These are phyloP conservation scores for Sphaeridia pumilis DNA, from an alignment of 2,888 invertebrate species.

Conservation along the genomic window DNA sequence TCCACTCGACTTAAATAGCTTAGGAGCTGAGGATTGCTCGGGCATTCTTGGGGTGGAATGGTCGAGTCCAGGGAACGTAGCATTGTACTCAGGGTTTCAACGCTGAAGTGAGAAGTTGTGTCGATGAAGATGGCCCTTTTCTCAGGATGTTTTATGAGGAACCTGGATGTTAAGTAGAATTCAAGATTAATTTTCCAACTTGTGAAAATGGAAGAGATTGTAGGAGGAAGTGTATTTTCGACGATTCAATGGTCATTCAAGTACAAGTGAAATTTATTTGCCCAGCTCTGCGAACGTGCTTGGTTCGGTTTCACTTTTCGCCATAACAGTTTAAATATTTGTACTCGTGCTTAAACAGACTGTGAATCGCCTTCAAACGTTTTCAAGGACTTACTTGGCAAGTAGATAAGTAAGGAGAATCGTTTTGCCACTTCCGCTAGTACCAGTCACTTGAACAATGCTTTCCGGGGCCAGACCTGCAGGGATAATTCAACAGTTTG, in stretches of 20 bases:
- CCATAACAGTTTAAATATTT: too few species aligned
- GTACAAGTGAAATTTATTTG: too few species aligned
- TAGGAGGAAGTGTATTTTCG: too few species aligned
- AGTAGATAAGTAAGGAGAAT: conserved; percentile 27
- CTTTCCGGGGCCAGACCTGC: conserved; percentile 25
- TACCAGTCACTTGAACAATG: conserved; percentile 26
- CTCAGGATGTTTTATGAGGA: conserved; percentile 16
- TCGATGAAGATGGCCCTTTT: conserved; percentile 28
- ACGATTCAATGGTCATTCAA: too few species aligned
- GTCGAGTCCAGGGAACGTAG: conserved; percentile 16
- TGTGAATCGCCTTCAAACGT: too few species aligned
- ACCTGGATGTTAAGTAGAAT: conserved; percentile 14
- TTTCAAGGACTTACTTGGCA: conserved; percentile 25
- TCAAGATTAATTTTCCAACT: neutral
- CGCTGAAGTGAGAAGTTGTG: conserved; percentile 25
- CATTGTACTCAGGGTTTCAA: conserved; percentile 18
- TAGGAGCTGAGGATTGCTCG: conserved; percentile 6
- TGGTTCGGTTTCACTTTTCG: neutral
- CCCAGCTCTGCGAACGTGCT: too few species aligned
- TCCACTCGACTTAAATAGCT: conserved; percentile 20
- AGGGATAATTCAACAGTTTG: neutral
- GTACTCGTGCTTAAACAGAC: neutral
- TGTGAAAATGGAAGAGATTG: too few species aligned
- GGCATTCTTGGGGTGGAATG: too few species aligned
- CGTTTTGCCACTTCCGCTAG: conserved; percentile 25